Conservation (phyloP, 2,888 invertebrate genomes). For the Desoria tigrina region DNA sequence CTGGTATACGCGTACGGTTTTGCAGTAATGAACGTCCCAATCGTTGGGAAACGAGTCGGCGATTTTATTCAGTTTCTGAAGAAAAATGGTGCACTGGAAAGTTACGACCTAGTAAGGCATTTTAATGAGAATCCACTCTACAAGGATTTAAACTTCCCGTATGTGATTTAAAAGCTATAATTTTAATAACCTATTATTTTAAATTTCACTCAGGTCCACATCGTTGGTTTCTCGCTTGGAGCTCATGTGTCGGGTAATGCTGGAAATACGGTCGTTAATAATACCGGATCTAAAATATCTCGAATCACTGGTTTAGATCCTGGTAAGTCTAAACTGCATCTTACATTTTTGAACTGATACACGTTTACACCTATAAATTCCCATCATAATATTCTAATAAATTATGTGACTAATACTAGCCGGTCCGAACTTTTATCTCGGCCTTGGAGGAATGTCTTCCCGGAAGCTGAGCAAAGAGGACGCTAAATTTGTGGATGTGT, state of each 20-base stretch:
- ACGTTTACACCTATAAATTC: too few species aligned
- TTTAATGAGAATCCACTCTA: not conserved
- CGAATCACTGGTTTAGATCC: constrained; percentile 30
- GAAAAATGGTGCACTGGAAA: constrained; percentile 18
- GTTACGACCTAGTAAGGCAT: constrained; percentile 11
- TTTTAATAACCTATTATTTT: not conserved
- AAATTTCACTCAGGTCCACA: constrained; percentile 19
- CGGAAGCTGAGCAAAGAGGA: constrained; percentile 26
- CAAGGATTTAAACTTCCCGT: not conserved
- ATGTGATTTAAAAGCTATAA: not conserved
- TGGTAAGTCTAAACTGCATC: constrained; percentile 32
- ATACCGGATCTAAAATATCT: constrained; percentile 15
- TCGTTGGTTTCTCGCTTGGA: constrained; percentile 39
- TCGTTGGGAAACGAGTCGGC: constrained; percentile 34
- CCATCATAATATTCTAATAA: too few species aligned
- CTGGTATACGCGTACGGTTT: constrained; percentile 27
- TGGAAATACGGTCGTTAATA: constrained; percentile 27
- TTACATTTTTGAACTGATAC: too few species aligned
- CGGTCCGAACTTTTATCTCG: constrained; percentile 31
- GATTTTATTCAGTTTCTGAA: constrained; percentile 35
- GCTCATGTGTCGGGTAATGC: constrained; percentile 41
- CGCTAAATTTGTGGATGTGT: constrained; percentile 39
- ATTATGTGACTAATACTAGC: too few species aligned
- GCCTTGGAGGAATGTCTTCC: constrained; percentile 7
- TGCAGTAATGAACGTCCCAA: constrained; percentile 39